A percentile compares a stretch with the other conserved stretches of the same genome.
Evolutionary conservation across 2,888 invertebrate genomes (phyloP).

Genomic region (Drosophila tanythrix): DNA sequence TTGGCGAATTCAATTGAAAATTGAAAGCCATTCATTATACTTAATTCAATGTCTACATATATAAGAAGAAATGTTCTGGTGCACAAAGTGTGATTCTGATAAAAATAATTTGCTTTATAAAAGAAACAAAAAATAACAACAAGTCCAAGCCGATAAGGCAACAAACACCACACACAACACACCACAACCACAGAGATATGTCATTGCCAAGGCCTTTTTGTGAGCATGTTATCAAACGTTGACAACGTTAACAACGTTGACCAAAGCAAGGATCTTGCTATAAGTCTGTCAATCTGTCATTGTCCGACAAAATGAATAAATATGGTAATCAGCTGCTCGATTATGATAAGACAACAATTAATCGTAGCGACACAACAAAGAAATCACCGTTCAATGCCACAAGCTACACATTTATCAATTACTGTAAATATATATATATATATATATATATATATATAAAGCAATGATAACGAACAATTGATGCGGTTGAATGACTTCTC

Average conservation of each 20-base stretch:
- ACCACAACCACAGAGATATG: background rate
- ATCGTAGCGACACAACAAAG: conserved; percentile 19
- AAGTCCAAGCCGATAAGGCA: background rate
- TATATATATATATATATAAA: background rate
- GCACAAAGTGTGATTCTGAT: background rate
- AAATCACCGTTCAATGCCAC: conserved; percentile 8
- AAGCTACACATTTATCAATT: background rate
- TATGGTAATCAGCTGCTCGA: conserved; percentile 5
- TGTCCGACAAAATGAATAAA: conserved; percentile 7
- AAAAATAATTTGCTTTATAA: background rate
- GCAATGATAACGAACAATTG: background rate
- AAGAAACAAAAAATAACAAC: background rate
- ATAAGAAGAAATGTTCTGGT: background rate
- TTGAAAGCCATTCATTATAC: background rate
- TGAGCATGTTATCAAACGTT: conserved; percentile 21
- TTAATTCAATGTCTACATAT: background rate
- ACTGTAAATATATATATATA: background rate
- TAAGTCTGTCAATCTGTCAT: conserved; percentile 6
- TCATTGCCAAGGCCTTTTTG: background rate
- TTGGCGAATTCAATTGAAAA: conserved; percentile 2
- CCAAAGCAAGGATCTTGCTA: background rate
- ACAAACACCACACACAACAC: background rate
- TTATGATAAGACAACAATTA: background rate
- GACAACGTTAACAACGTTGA: background rate
- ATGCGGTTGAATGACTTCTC: background rate